Evolutionary conservation across 2,113 vertebrate species (phyloP).

Genomic region (Ictalurus punctatus): DNA sequence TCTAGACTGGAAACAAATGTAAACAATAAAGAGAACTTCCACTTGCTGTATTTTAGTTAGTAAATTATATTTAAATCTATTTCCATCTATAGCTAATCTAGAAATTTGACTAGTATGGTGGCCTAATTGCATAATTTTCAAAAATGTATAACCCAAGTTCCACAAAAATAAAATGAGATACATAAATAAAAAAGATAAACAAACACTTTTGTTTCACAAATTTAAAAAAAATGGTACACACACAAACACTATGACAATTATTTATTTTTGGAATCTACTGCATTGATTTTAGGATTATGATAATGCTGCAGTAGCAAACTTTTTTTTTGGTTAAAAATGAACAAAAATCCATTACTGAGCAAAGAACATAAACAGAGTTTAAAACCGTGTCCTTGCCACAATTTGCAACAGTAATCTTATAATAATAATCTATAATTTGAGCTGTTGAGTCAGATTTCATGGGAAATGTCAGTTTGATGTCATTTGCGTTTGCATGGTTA

Average conservation of each 20-base stretch:
- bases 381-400: no score
- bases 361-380: no score
- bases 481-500: no score
- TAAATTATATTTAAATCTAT: background rate
- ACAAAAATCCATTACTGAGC: no score
- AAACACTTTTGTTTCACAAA: background rate
- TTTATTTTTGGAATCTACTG: background rate
- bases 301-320: no score
- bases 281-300: no score
- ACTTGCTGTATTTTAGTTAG: background rate
- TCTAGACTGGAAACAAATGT: background rate
- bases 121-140: background rate
- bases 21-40: background rate
- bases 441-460: no score
- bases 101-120: background rate
- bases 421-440: no score
- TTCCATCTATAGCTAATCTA: background rate
- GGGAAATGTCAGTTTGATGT: no score
- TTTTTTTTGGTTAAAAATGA: no score
- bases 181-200: background rate
- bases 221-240: background rate
- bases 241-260: background rate
- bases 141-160: background rate
- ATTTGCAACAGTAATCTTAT: no score
- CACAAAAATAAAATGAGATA: background rate